Conservation (phyloP, 1,140 invertebrate species). For the Halictus rubicundus region DNA sequence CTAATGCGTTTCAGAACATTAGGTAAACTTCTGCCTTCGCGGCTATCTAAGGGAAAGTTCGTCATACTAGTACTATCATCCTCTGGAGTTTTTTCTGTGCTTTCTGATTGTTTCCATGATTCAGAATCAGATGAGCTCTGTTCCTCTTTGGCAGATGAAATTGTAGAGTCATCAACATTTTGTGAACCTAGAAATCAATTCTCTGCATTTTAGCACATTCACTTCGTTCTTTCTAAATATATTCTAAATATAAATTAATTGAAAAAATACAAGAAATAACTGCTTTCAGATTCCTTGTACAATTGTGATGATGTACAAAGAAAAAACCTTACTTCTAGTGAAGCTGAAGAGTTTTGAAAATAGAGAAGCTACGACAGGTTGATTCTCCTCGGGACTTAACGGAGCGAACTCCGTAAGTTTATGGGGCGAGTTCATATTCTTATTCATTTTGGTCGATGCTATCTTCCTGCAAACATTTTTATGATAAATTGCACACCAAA, state of each 20-base stretch:
- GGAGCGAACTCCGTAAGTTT: conserved; percentile 90
- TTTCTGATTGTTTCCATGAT: conserved; percentile 70
- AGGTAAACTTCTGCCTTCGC: conserved; percentile 87
- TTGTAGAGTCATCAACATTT: conserved; percentile 45
- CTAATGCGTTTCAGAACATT: conserved; percentile 91
- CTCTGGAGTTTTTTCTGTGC: conserved; percentile 70
- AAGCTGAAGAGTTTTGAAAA: conserved; percentile 84
- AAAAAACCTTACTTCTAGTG: conserved; percentile 68
- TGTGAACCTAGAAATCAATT: conserved; percentile 40
- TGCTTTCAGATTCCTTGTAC: background rate
- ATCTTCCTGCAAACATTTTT: conserved; percentile 48
- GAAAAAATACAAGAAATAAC: background rate
- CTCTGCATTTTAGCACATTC: background rate
- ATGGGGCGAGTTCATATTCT: conserved; percentile 85
- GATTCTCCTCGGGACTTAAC: conserved; percentile 84
- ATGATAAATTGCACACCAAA: conserved; percentile 2
- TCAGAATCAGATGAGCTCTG: conserved; percentile 73
- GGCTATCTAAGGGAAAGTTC: conserved; percentile 77
- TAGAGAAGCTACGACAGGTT: conserved; percentile 81
- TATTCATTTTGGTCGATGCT: conserved; percentile 80
- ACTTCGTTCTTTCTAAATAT: too few relatives aligned
- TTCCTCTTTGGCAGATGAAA: conserved; percentile 71
- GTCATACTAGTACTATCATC: conserved; percentile 71
- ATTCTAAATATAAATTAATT: background rate
- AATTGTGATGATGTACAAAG: too few relatives aligned